Base-by-base conservation (phyloP, 2,797 vertebrate genomes). In the Phoeniculus purpureus region DNA sequence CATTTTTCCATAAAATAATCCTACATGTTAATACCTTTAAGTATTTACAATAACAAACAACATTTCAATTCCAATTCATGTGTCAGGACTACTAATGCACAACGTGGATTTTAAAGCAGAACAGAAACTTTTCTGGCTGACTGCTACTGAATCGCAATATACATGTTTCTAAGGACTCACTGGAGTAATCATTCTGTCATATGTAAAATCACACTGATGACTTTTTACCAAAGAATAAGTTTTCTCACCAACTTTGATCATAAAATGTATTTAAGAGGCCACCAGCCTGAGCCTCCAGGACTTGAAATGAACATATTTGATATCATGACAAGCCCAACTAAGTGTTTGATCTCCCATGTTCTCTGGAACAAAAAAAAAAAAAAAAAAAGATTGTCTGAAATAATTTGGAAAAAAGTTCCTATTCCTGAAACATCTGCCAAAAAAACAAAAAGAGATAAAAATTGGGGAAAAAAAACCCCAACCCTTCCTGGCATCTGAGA, bases 401-500 rank as follows among this genome's bases (percentile, higher is more conserved):
- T 56, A 43, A 67, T 40, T 31, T 58, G n/a, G 13, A 66, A 23
- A 50, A 37, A 71, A 54, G 25, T 40, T 85, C 27, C 32, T 61
- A 59, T 43, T 78, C 31, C 51, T 64, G n/a, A 85, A 79, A 94
- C 29, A 79, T 13, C 27, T 77, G 12, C 21, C 51, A 60, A 43
- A 67, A 6, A 34, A 31, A 51, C 4, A 29, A 25, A 51, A 31
- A 27, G 5, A 31, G 3, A 15, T 5, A 7, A 26, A 55, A 56
- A 43, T 19, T 0, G 9, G 2, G 16, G 6, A 22, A 22, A 40
- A 73, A 66, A 4, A 0, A 21, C 20, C 47, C 20, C 15, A 73
- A 27, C 12, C 8, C 12, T 32, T 18, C 12, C 3, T 4, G 1
- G 0, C 12, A 31, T 66, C 29, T 21, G 31, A n/a, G 17, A 34